Base-by-base conservation (phyloP, 1,140 invertebrate species). In the Cecropterus lyciades region DNA sequence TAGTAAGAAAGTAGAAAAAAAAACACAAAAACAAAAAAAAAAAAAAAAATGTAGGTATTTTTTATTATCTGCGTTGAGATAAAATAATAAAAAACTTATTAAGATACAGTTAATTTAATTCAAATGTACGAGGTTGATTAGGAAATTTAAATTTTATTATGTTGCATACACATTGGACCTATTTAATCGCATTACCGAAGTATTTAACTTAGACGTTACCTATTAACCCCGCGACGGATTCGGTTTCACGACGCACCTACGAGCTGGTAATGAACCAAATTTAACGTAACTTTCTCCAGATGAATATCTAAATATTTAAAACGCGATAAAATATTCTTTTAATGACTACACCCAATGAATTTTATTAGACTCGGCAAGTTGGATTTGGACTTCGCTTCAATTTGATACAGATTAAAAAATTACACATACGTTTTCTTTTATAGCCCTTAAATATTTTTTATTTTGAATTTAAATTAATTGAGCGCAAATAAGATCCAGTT, bases 241-340 rank as follows among this genome's bases (percentile, higher is more conserved):
- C 73, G 69, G 78, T 85, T 87, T 87, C 83, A 80, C 70, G 79
- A 65, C 68, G 20, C 55, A 65, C 52, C 64, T 69, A 53, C 52
- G 37, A 67, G 48, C 69, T 74, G 62, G 77, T 91, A 89, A 89
- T 83, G 80, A 88, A 83, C 84, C 67, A 72, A 84, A 85, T 83
- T 73, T 74, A 82, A 85, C 70, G 74, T 82, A 76, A 83, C 87
- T 91, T 89, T 91, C 85, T 73, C 84, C 77, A 87, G 86, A 89
- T 89, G 77, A 76, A 72, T 89, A 89, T 91, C 83, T 88, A 79
- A 84, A 84, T 88, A 87, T 87, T 87, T 87, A 88, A 88, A 89
- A 87, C 67, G 69, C 77, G 79, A 89, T 91, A 89, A 91, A 91
- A 83, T 87, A 89, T 87, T 80, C 75, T 89, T 85, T 89, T 91